A percentile compares a stretch with the other conserved stretches of the same genome.
These are phyloP conservation scores for Halocynthia aurantium DNA, from an alignment of 23 tunicate genomes.

Conservation along the genomic window DNA sequence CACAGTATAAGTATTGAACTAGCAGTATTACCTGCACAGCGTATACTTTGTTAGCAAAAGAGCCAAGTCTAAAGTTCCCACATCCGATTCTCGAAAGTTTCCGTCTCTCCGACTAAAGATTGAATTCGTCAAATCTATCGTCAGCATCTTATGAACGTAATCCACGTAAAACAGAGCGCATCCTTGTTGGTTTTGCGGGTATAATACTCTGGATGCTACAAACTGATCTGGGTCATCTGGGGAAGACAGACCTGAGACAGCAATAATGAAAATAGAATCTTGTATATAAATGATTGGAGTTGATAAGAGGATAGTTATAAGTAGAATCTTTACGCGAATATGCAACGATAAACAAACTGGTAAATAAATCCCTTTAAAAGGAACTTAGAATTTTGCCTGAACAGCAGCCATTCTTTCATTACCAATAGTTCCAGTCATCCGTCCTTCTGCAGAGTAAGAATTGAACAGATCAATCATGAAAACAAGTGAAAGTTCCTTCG, in stretches of 20 bases:
- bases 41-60: neutral
- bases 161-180: slow-evolving; percentile 19
- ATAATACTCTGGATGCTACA: neutral
- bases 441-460: neutral
- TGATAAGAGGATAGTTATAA: too few relatives aligned
- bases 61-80: slow-evolving; percentile 17
- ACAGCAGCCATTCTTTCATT: neutral
- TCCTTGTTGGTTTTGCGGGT: neutral
- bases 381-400: neutral
- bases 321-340: neutral
- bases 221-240: slow-evolving; percentile 5
- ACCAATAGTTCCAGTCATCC: slow-evolving; percentile 23
- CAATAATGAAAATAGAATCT: too few relatives aligned
- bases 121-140: slow-evolving; percentile 12
- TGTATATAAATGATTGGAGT: too few relatives aligned
- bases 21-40: neutral
- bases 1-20: too few relatives aligned
- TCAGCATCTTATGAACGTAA: neutral
- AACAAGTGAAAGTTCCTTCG: slow-evolving; percentile 1
- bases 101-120: slow-evolving; percentile 2
- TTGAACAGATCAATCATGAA: neutral
- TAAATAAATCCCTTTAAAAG: neutral
- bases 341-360: neutral
- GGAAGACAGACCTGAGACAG: neutral
- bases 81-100: neutral